Evolutionary conservation across 2,113 vertebrate genomes (phyloP), one percentile per base, ranked within the genome.

Genomic region (Cygnus atratus): DNA sequence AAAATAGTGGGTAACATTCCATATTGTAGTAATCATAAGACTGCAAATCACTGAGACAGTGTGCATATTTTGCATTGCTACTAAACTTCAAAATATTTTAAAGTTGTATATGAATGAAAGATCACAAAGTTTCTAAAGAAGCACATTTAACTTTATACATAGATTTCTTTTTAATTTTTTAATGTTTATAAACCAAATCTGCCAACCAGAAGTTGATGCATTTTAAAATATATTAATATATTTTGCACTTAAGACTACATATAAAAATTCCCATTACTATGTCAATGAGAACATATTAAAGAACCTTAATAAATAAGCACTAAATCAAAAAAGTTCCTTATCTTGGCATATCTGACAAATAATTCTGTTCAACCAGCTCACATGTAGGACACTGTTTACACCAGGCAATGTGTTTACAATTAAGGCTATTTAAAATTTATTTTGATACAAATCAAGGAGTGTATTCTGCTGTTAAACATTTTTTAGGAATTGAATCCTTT

Each of bases 101-200:
- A 93, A 95, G 88, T 79, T 96, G 11, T 75, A 67, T 94, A 88
- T 78, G 95, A 96, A 92, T 67, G 61, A 55, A 92, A 62, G 73
- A 92, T 94, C 92, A 90, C 92, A 55, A 94, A 93, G 91, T 96
- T 97, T 98, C 95, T 97, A 57, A 94, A 95, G 91, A 97, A 98
- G 98, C 97, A 98, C 98, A 97, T 92, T 97, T 96, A 96, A 79
- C 97, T 98, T 97, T 98, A 91, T 98, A 98, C 35, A 93, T 97
- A 98, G 90, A 91, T 50, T 50, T 93, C 94, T 97, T 97, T 92
- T 72, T 57, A 89, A 83, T 92, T 97, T 98, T 98, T 94, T 97
- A 97, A 96, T 66, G 31, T 98, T 97, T 97, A 95, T 97, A 97
- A 94, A 93, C 76, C 92, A 91, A 96, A 93, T 93, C 50, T 81